phyloP scores from a whole-genome alignment of 2,113 vertebrate genomes.

The Sebastes fasciatus region DNA sequence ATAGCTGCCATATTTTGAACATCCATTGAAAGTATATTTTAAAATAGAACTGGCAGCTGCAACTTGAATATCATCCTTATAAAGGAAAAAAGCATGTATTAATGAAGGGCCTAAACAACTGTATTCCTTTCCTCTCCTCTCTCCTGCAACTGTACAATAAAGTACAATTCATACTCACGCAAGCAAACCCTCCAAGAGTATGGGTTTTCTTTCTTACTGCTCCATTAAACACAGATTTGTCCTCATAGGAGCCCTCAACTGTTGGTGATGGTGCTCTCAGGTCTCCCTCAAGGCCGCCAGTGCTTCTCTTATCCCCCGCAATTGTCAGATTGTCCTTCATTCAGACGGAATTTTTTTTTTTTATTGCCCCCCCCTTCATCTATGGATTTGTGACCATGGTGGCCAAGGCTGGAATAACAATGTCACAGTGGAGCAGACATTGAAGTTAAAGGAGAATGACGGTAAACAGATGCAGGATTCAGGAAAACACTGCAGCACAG shows the following conservation, averaged over 20 bases:
- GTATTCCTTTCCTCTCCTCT: background rate
- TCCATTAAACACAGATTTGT: constrained; percentile 14
- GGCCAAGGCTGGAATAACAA: background rate
- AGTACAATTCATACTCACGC: background rate
- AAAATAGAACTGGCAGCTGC: background rate
- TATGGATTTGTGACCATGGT: background rate
- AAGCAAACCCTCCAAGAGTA: background rate
- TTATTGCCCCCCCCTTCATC: background rate
- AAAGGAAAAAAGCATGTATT: background rate
- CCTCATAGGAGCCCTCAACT: constrained; percentile 10
- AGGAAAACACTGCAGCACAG: background rate
- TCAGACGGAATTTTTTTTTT: constrained; percentile 2
- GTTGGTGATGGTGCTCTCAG: constrained; percentile 33
- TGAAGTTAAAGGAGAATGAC: background rate
- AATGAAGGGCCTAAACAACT: background rate
- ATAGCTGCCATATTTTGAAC: background rate
- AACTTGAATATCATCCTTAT: background rate
- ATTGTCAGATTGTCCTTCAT: constrained; percentile 44
- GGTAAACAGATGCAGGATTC: background rate
- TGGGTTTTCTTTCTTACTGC: background rate
- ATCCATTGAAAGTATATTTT: background rate
- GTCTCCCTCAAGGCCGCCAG: constrained; percentile 24
- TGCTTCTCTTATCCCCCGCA: constrained; percentile 27
- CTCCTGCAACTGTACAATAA: background rate
- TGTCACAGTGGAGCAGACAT: too few relatives aligned